Percentiles rank a stretch among this genome's conserved stretches.
phyloP scores from a whole-genome alignment of 2,797 vertebrate genomes.

The Natrix natrix region DNA sequence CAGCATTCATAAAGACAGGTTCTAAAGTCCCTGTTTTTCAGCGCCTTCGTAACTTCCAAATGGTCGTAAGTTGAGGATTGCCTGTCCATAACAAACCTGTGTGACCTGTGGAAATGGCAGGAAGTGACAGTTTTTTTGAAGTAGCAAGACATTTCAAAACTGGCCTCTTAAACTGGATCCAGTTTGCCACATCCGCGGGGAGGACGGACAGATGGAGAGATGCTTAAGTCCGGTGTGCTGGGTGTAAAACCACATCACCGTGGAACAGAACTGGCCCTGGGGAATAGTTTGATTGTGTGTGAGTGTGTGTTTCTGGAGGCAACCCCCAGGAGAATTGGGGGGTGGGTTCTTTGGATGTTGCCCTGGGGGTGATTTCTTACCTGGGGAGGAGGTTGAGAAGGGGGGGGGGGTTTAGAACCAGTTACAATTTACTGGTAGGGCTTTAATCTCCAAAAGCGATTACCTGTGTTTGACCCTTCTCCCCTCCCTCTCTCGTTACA shows the following conservation, averaged over 20 bases:
- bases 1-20: too few species aligned
- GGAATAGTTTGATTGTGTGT: not conserved
- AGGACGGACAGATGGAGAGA: not conserved
- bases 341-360: not conserved
- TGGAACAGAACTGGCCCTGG: not conserved
- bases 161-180: not conserved
- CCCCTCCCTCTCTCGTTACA: slow-evolving; percentile 29
- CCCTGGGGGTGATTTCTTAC: not conserved
- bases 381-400: not conserved
- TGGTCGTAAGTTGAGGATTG: not conserved
- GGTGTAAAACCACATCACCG: not conserved
- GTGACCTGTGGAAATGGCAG: not conserved
- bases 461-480: not conserved
- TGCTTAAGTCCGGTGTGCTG: not conserved
- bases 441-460: too few species aligned
- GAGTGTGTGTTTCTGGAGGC: not conserved
- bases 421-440: not conserved
- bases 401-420: fast-evolving
- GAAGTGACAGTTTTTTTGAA: not conserved
- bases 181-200: not conserved
- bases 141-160: too few species aligned
- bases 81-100: too few species aligned
- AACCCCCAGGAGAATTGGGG: not conserved
- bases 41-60: not conserved
- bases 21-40: too few species aligned